phyloP scores from a whole-genome alignment of 2,113 vertebrate species.

The Tursiops truncatus region DNA sequence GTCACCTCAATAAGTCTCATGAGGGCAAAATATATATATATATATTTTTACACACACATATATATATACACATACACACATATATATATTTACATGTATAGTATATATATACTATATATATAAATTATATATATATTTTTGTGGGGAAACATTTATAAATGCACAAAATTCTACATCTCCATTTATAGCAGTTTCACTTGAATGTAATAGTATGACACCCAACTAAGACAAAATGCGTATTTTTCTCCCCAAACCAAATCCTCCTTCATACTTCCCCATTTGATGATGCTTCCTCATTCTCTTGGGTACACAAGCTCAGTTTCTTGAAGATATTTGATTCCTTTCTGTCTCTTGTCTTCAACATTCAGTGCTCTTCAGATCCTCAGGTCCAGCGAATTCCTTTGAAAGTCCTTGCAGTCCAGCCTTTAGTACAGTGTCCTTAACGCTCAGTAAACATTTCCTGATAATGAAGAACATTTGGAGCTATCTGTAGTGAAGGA shows the following conservation, averaged over 20 bases:
- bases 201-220: not conserved
- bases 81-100: too few relatives aligned
- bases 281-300: not conserved
- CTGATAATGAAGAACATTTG: not conserved
- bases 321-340: not conserved
- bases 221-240: not conserved
- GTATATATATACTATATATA: not conserved
- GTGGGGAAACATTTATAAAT: not conserved
- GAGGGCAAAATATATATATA: not conserved
- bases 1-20: not conserved
- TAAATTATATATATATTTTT: not conserved
- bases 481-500: not conserved
- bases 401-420: not conserved
- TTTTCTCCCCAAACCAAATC: slow-evolving; percentile 22
- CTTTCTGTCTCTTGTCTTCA: not conserved
- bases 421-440: not conserved
- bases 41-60: too few relatives aligned
- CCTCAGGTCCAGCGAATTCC: not conserved
- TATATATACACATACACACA: too few relatives aligned
- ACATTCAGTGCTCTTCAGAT: not conserved
- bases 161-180: not conserved
- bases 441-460: not conserved
- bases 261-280: not conserved
- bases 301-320: not conserved
- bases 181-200: not conserved